These are phyloP conservation scores for Prunella himalayana DNA, from an alignment of 2,113 vertebrate genomes.

Conservation along the genomic window DNA sequence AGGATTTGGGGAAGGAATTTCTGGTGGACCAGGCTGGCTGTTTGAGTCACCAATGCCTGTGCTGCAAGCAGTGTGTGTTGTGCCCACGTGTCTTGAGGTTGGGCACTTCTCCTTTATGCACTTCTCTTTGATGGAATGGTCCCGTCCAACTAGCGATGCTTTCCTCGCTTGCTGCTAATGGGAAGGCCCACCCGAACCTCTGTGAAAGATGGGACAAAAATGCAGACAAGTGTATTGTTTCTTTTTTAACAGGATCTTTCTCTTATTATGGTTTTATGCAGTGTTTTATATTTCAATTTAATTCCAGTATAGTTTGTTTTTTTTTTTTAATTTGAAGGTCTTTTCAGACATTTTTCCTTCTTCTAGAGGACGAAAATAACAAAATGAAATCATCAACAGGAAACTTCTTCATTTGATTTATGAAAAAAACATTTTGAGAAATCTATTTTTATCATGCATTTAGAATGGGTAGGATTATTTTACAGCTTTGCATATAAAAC, in stretches of 20 bases:
- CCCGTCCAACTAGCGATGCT: fast-evolving
- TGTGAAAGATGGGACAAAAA: not conserved
- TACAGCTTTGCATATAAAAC: not conserved
- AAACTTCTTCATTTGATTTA: not conserved
- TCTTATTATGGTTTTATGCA: not conserved
- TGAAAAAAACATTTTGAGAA: not conserved
- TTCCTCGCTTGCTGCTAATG: fast-evolving
- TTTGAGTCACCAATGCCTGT: fast-evolving
- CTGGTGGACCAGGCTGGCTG: not conserved
- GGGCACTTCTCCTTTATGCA: not conserved
- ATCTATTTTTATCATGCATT: not conserved
- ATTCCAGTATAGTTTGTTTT: not conserved
- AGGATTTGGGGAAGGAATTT: not conserved
- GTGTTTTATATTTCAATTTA: not conserved
- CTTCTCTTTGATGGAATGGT: not conserved
- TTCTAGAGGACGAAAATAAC: not conserved
- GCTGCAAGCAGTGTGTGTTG: not conserved
- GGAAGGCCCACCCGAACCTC: not conserved
- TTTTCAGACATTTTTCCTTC: not conserved
- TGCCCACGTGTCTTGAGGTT: fast-evolving
- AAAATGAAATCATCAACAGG: not conserved
- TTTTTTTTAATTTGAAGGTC: not conserved
- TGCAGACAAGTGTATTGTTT: not conserved
- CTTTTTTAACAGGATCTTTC: not conserved
- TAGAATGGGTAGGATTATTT: not conserved